A percentile compares a stretch with the other conserved stretches of the same genome.
phyloP scores from a whole-genome alignment of 2,113 vertebrate genomes.

The Alethe diademata region DNA sequence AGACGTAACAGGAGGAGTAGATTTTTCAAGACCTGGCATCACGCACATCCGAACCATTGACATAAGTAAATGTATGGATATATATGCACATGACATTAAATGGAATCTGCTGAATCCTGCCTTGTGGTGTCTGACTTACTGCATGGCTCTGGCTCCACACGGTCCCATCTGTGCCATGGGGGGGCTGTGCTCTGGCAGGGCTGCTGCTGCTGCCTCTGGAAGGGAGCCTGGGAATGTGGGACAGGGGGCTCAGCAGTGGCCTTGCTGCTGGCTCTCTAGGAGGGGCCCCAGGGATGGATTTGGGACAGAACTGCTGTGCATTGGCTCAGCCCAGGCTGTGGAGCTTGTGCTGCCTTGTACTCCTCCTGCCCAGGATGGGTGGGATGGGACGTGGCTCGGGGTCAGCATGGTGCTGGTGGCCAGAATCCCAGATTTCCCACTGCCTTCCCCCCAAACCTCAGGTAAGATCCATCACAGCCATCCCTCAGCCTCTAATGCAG shows the following conservation, averaged over 20 bases:
- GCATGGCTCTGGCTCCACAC: neutral
- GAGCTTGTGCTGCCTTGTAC: neutral
- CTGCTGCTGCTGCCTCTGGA: neutral
- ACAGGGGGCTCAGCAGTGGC: rapidly evolving
- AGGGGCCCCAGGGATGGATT: neutral
- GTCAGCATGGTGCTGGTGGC: neutral
- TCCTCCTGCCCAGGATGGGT: neutral
- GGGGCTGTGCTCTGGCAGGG: neutral
- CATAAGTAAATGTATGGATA: conserved; percentile 57
- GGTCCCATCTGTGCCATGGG: neutral
- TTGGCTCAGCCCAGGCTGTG: neutral
- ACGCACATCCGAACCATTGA: conserved; percentile 48
- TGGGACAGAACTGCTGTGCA: rapidly evolving
- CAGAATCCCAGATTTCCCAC: neutral
- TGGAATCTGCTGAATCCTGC: conserved; percentile 51
- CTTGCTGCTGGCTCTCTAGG: neutral
- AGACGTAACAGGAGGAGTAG: neutral
- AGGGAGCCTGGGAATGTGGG: neutral
- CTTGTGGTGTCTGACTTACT: conserved; percentile 48
- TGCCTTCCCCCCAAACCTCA: neutral
- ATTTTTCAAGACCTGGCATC: conserved; percentile 63
- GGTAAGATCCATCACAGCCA: neutral
- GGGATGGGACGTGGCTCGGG: neutral
- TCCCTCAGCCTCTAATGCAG: neutral
- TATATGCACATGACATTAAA: conserved; percentile 63